phyloP scores from a whole-genome alignment of 2,888 invertebrate species.

The Lepidochitona cinerea region DNA sequence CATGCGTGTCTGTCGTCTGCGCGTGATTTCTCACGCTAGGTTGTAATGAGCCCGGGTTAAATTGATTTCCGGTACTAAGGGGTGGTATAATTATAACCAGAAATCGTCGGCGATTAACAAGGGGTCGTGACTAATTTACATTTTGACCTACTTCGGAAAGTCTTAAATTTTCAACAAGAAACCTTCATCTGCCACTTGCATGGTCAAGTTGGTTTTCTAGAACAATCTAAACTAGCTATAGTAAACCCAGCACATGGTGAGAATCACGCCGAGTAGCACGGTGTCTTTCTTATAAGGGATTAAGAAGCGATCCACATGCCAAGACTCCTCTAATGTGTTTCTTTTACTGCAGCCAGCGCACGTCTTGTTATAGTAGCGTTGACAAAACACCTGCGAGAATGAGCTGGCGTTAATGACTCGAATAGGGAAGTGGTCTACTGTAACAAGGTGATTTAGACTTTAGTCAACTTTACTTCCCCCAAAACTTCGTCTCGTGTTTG shows the following conservation, averaged over 20 bases:
- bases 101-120: background rate
- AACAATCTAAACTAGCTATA: too few species aligned
- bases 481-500: background rate
- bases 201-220: too few species aligned
- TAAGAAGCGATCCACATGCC: background rate
- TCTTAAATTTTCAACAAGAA: too few species aligned
- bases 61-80: background rate
- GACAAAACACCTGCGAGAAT: background rate
- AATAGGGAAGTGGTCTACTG: too few species aligned
- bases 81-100: background rate
- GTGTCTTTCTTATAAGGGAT: background rate
- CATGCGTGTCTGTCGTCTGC: background rate
- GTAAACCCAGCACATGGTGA: too few species aligned
- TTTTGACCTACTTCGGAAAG: too few species aligned
- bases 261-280: background rate
- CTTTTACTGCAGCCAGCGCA: background rate
- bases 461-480: background rate
- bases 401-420: too few species aligned
- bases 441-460: too few species aligned
- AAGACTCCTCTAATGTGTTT: background rate
- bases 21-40: background rate
- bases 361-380: background rate
- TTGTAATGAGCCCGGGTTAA: background rate
- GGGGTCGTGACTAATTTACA: background rate
- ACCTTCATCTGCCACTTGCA: too few species aligned